Evolutionary conservation across 2,888 invertebrate species (phyloP), one percentile per base, ranked within the genome.

Genomic region (Unio pictorum): DNA sequence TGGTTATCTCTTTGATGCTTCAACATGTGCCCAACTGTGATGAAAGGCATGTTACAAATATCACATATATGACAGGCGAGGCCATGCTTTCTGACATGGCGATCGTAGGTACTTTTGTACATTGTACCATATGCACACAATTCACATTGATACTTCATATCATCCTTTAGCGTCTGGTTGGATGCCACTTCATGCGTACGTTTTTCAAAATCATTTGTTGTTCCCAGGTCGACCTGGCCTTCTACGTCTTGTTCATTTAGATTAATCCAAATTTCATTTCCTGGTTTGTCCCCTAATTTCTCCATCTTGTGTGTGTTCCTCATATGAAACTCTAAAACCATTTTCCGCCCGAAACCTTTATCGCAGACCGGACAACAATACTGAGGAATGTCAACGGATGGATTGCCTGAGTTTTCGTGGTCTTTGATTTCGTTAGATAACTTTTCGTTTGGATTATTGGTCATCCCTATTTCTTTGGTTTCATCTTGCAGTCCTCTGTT

Each of bases 11-110:
- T 66, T 34, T 71, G 70, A 30, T 73, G 73, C 17, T 71, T 68
- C 45, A 71, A 68, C 55, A 73, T 58, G 55, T 73, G 73, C 28
- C 73, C 73, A 56, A 68, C 70, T 20, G 73, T 73, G 4, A 73
- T 73, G 56, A 73, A 73, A 17, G 73, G 73, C 73, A 73, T 73
- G 28, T 67, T 56, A 63, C 73, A 73, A 15, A 73, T 64, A 55
- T 67, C 64, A 26, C 73, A 73, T 23, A 68, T 73, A 34, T 73
- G 73, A 64, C 73, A 73, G 15, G 68, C 71, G 8, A 73, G 67
- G n/a, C 71, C 73, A 26, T 73, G 73, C 56, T 73, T 73, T n/a
- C 70, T 67, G 17, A 73, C 73, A 45, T 73, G 73, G 20, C 73
- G 70, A 26, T 73, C 73, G 56, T 66, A 73, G 20, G 73, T 73